phyloP scores from a whole-genome alignment of 2,888 invertebrate species.

The Eilema caniola region DNA sequence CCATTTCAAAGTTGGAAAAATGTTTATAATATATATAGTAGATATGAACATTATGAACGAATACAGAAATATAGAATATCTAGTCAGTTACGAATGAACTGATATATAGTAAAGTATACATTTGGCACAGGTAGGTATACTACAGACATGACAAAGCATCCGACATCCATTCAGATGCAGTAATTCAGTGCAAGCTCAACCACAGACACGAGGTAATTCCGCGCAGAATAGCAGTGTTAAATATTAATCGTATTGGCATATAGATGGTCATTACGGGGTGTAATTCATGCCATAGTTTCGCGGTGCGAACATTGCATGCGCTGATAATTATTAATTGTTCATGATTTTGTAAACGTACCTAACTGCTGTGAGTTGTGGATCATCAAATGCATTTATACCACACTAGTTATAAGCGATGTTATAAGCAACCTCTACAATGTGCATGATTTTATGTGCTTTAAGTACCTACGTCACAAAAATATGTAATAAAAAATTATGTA shows the following conservation, averaged over 20 bases:
- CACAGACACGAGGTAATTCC: conserved; percentile 79
- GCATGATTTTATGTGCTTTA: no score
- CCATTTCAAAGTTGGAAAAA: no score
- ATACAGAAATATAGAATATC: background rate
- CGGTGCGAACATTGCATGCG: conserved; percentile 63
- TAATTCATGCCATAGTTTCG: conserved; percentile 70
- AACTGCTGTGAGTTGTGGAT: background rate
- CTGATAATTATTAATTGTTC: conserved; percentile 69
- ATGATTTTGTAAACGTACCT: conserved; percentile 42
- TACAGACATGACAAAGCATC: conserved; percentile 64
- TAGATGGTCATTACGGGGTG: conserved; percentile 75
- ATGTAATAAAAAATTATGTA: no score
- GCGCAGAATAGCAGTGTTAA: conserved; percentile 80
- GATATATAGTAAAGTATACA: background rate
- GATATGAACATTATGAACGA: background rate
- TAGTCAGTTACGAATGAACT: no score
- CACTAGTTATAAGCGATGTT: no score
- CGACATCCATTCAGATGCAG: conserved; percentile 74
- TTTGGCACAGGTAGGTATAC: conserved; percentile 38
- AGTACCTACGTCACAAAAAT: no score
- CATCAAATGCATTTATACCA: no score
- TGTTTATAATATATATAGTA: no score
- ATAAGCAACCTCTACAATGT: no score
- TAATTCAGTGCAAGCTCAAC: conserved; percentile 79
- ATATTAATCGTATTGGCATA: conserved; percentile 84